Evolutionary conservation across 2,888 invertebrate genomes (phyloP).

Genomic region (Isoperla grammatica): DNA sequence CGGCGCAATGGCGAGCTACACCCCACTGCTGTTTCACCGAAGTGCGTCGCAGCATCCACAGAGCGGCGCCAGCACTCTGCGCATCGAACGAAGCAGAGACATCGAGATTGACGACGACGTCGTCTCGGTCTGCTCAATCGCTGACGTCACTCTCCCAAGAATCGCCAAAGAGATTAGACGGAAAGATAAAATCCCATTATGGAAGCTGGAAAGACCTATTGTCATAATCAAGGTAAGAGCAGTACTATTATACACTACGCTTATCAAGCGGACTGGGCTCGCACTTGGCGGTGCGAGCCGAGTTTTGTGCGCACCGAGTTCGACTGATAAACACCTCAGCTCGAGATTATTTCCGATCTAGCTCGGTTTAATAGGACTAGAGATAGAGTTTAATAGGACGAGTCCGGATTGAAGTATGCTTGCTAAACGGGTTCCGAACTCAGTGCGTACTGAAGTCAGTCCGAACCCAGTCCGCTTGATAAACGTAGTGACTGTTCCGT

Average conservation of each 20-base stretch:
- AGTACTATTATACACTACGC: background rate
- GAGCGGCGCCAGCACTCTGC: conserved; percentile 4
- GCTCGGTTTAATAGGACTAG: too few relatives aligned
- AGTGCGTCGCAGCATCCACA: conserved; percentile 16
- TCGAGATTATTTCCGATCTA: too few relatives aligned
- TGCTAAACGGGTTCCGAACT: too few relatives aligned
- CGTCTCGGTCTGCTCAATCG: conserved; percentile 24
- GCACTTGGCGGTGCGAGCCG: too few relatives aligned
- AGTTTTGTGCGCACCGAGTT: too few relatives aligned
- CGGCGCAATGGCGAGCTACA: conserved; percentile 27
- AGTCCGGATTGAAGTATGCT: too few relatives aligned
- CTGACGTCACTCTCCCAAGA: conserved; percentile 26
- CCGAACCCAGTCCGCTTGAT: too few relatives aligned
- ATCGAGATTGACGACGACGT: conserved; percentile 27
- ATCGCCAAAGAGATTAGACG: conserved; percentile 21
- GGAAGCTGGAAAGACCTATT: conserved; percentile 21
- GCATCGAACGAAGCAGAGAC: background rate
- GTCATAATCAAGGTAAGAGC: conserved; percentile 22
- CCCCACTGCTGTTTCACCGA: conserved; percentile 27
- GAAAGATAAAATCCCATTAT: conserved; percentile 19
- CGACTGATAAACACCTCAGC: too few relatives aligned
- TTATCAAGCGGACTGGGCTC: too few relatives aligned
- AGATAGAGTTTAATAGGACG: too few relatives aligned
- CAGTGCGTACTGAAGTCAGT: too few relatives aligned
- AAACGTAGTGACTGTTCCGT: too few relatives aligned